phyloP scores from a whole-genome alignment of 2,113 vertebrate species.

The Platichthys flesus region DNA sequence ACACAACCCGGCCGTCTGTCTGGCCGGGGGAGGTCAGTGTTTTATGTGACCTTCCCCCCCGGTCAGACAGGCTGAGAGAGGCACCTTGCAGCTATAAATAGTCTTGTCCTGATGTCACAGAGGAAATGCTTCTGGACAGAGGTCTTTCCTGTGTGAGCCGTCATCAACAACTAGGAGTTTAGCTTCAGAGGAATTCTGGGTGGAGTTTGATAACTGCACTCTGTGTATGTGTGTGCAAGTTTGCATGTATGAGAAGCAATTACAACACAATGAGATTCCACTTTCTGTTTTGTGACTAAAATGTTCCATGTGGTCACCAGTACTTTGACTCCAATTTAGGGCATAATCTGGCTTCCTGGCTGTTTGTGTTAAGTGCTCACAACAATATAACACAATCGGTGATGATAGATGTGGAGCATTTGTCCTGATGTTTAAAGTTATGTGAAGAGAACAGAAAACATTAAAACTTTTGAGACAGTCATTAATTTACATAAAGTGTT shows the following conservation, averaged over 20 bases:
- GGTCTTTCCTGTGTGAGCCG: slow-evolving; percentile 64
- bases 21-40: slow-evolving; percentile 16
- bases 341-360: slow-evolving; percentile 21
- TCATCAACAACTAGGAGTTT: slow-evolving; percentile 55
- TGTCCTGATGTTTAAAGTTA: background rate
- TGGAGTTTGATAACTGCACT: slow-evolving; percentile 67
- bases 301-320: slow-evolving; percentile 64
- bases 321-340: slow-evolving; percentile 60
- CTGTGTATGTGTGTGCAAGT: slow-evolving; percentile 25
- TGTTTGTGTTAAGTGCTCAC: slow-evolving; percentile 32
- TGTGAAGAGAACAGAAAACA: background rate
- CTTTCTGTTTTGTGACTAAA: slow-evolving; percentile 52
- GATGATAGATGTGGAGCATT: background rate
- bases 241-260: slow-evolving; percentile 13
- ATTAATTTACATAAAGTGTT: background rate
- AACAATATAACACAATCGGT: slow-evolving; percentile 35
- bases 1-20: slow-evolving; percentile 16
- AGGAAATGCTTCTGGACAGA: slow-evolving; percentile 80
- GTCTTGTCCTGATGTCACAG: slow-evolving; percentile 69
- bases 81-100: slow-evolving; percentile 71
- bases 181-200: slow-evolving; percentile 68
- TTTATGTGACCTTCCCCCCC: slow-evolving; percentile 31
- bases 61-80: slow-evolving; percentile 36
- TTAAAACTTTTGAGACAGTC: background rate
- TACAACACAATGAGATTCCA: slow-evolving; percentile 56